Percentiles rank a stretch among this genome's conserved stretches.
Evolutionary conservation across 2,113 vertebrate genomes (phyloP).

Genomic region (Carlito syrichta): DNA sequence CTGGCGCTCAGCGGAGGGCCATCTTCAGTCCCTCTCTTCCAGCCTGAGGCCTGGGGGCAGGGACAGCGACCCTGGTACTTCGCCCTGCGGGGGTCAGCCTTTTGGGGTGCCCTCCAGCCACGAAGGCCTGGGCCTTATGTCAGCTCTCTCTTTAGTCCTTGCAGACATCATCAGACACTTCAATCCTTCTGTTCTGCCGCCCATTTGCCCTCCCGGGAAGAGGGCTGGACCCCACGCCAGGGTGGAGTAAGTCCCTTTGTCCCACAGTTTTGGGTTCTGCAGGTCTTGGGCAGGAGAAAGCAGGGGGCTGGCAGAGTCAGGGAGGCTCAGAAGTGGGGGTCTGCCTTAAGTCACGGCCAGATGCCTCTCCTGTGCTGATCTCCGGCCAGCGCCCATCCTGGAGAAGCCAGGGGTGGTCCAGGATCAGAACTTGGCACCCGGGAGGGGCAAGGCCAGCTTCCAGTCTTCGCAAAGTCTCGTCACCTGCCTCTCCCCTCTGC

Average conservation of each 20-base stretch:
- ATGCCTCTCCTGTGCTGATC: neutral
- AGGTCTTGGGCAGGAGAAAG: neutral
- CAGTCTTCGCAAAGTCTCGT: too few species aligned
- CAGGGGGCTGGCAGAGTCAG: neutral
- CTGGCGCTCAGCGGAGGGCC: neutral
- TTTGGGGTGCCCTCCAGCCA: neutral
- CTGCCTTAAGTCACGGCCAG: neutral
- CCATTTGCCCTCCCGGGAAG: neutral
- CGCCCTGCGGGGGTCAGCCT: neutral
- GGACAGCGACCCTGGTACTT: neutral
- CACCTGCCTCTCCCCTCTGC: neutral
- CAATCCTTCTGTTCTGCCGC: conserved; percentile 71
- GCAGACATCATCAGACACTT: conserved; percentile 78
- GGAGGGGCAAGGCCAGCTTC: neutral
- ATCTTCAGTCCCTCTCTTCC: neutral
- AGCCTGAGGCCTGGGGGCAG: neutral
- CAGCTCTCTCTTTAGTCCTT: conserved; percentile 54
- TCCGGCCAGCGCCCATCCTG: neutral
- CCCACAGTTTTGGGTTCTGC: neutral
- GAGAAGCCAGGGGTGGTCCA: neutral
- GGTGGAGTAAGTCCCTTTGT: conserved; percentile 70
- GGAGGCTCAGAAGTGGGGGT: neutral
- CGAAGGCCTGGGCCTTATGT: neutral
- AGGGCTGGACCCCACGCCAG: accelerated
- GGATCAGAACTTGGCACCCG: neutral